Percentiles rank a stretch among this genome's conserved stretches.
phyloP scores from a whole-genome alignment of 2,113 vertebrate species.

The Ameiurus melas region DNA sequence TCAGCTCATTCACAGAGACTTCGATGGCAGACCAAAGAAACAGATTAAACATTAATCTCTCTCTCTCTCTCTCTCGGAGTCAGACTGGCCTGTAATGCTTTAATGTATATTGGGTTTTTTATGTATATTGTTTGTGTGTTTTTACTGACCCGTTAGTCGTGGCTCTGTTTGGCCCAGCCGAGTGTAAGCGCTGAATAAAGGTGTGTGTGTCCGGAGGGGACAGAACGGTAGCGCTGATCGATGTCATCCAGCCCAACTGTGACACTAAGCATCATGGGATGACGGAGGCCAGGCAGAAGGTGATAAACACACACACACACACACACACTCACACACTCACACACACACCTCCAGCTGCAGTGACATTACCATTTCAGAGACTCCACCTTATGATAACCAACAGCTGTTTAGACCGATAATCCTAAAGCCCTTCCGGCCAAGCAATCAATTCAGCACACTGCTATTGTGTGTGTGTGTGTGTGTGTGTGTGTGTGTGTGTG shows the following conservation, averaged over 20 bases:
- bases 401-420: slow-evolving; percentile 59
- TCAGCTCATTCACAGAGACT: background rate
- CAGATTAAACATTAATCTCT: background rate
- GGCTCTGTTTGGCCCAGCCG: background rate
- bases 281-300: background rate
- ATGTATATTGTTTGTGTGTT: background rate
- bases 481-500: slow-evolving; percentile 25
- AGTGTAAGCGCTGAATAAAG: background rate
- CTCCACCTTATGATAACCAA: slow-evolving; percentile 53
- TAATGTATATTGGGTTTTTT: background rate
- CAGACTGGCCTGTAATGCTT: background rate
- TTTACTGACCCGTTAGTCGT: background rate
- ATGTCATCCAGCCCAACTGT: slow-evolving; percentile 31
- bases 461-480: slow-evolving; percentile 41
- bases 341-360: slow-evolving; percentile 40
- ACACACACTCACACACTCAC: slow-evolving; percentile 6
- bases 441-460: slow-evolving; percentile 39
- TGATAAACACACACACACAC: slow-evolving; percentile 17
- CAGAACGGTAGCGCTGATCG: slow-evolving; percentile 26
- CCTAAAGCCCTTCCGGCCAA: slow-evolving; percentile 48
- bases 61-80: too few relatives aligned
- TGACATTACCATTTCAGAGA: slow-evolving; percentile 50
- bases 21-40: background rate
- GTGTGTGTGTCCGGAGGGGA: slow-evolving; percentile 40
- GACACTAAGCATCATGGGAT: slow-evolving; percentile 16